These are phyloP conservation scores for Eublepharis macularius DNA, from an alignment of 2,113 vertebrate species.

Conservation along the genomic window DNA sequence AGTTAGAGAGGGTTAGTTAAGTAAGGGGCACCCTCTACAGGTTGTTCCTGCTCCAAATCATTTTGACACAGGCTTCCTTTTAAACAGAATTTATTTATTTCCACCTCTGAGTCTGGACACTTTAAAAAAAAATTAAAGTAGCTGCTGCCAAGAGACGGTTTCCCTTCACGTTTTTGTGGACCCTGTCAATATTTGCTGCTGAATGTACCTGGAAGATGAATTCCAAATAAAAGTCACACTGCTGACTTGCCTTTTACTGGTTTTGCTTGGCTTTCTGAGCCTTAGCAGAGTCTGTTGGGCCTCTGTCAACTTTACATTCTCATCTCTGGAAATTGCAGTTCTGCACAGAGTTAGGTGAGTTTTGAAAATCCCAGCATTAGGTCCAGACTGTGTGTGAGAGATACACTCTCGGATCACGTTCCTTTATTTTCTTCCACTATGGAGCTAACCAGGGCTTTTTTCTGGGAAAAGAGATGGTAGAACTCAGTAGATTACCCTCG, in stretches of 20 bases:
- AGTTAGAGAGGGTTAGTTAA: not conserved
- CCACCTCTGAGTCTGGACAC: slow-evolving; percentile 35
- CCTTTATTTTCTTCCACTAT: too few relatives aligned
- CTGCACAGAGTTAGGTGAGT: not conserved
- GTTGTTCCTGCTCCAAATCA: not conserved
- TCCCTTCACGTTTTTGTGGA: slow-evolving; percentile 47
- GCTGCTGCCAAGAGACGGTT: slow-evolving; percentile 51
- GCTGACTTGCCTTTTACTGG: slow-evolving; percentile 36
- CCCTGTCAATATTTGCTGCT: slow-evolving; percentile 65
- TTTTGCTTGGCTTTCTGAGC: not conserved
- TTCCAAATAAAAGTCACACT: slow-evolving; percentile 49
- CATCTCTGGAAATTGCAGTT: not conserved
- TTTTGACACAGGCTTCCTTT: not conserved
- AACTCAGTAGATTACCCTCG: too few relatives aligned
- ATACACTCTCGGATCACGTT: too few relatives aligned
- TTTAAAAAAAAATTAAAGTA: not conserved
- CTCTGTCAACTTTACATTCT: slow-evolving; percentile 37
- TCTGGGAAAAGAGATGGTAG: too few relatives aligned
- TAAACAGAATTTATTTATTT: slow-evolving; percentile 50
- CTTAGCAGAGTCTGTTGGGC: slow-evolving; percentile 29
- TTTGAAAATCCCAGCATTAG: not conserved
- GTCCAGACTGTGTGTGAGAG: too few relatives aligned
- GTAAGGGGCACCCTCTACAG: accelerated
- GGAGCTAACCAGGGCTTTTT: too few relatives aligned
- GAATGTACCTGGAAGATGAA: slow-evolving; percentile 39